A percentile compares a stretch with the other conserved stretches of the same genome.
Conservation (phyloP, 2,888 invertebrate species). For the Scaptomyza parva region DNA sequence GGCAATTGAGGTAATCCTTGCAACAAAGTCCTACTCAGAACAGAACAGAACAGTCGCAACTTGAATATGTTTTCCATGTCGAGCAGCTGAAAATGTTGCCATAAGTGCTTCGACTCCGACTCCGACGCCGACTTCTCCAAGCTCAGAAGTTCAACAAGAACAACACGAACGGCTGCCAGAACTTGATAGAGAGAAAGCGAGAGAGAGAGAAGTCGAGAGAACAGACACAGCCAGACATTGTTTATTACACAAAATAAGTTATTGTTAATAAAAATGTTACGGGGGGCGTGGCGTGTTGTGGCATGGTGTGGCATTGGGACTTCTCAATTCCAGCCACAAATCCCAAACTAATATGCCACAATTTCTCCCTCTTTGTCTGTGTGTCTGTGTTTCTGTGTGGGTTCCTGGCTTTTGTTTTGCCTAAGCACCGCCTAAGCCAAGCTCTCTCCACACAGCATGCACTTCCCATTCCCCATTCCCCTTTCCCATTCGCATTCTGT, state of each 20-base stretch:
- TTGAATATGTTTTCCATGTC: conserved; percentile 60
- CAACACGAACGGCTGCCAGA: conserved; percentile 11
- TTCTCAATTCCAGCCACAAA: conserved; percentile 19
- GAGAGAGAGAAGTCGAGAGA: conserved; percentile 18
- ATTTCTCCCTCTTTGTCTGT: conserved; percentile 23
- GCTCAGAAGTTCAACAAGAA: background rate
- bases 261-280: conserved; percentile 66
- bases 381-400: conserved; percentile 35
- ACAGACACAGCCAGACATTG: conserved; percentile 55
- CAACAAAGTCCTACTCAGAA: conserved; percentile 59
- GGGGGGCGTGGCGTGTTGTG: background rate
- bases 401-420: conserved; percentile 46
- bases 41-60: conserved; percentile 56
- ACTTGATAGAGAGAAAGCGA: too few relatives aligned
- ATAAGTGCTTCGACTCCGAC: conserved; percentile 47
- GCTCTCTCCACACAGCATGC: background rate
- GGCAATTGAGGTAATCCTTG: conserved; percentile 71
- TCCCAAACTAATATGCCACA: conserved; percentile 39
- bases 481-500: conserved; percentile 14
- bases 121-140: conserved; percentile 1
- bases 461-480: background rate
- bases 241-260: conserved; percentile 67
- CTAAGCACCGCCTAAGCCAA: conserved; percentile 33
- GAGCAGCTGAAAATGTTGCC: conserved; percentile 52
- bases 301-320: conserved; percentile 5